Percentiles rank a stretch among this genome's conserved stretches.
phyloP scores from a whole-genome alignment of 1,140 invertebrate species.

The Bombus ignitus region DNA sequence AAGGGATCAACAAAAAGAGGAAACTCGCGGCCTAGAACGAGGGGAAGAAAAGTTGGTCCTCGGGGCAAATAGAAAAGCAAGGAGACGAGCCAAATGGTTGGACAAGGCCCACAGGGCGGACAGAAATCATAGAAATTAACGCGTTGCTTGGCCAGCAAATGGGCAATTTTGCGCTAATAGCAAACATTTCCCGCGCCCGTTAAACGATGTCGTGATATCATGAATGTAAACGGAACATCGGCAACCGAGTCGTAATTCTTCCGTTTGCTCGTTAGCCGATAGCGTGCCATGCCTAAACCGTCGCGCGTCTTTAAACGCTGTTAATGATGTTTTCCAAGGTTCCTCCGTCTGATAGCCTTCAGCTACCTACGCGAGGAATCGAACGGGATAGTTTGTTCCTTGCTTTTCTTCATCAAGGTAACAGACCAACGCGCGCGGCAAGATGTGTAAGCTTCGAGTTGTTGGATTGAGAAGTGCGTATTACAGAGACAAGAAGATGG shows the following conservation, averaged over 20 bases:
- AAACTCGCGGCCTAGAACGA: constrained; percentile 30
- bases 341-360: not conserved
- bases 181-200: constrained; percentile 68
- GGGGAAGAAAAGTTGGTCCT: constrained; percentile 55
- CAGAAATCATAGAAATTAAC: constrained; percentile 70
- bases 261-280: constrained; percentile 72
- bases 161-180: constrained; percentile 70
- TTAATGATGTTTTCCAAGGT: constrained; percentile 69
- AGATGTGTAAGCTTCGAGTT: too few relatives aligned
- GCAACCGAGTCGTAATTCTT: constrained; percentile 67
- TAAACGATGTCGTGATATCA: constrained; percentile 72
- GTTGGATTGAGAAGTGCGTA: too few relatives aligned
- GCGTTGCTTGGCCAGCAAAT: constrained; percentile 65
- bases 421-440: too few relatives aligned
- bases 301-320: constrained; percentile 70
- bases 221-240: constrained; percentile 70
- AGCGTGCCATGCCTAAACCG: constrained; percentile 59
- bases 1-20: constrained; percentile 34
- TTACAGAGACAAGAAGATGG: too few relatives aligned
- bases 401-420: too few relatives aligned
- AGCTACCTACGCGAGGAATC: not conserved
- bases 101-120: constrained; percentile 21
- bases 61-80: constrained; percentile 40
- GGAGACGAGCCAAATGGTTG: constrained; percentile 47
- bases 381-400: not conserved